phyloP scores from a whole-genome alignment of 2,888 invertebrate genomes.

The Emesis furor region DNA sequence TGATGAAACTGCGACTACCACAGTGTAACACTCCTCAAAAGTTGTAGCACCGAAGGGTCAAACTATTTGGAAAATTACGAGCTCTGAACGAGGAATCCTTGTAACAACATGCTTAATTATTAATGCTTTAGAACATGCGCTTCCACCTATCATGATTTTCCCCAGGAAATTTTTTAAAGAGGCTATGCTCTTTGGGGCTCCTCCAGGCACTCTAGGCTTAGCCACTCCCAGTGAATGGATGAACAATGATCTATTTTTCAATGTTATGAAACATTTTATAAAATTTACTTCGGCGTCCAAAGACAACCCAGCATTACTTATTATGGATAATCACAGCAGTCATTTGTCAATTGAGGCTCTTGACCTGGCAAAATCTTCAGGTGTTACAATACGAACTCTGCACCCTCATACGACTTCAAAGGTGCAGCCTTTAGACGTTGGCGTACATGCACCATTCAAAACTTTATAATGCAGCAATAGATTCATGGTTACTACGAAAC shows the following conservation, averaged over 20 bases:
- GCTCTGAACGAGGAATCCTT: constrained; percentile 3
- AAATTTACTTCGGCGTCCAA: constrained; percentile 31
- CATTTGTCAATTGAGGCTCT: constrained; percentile 75
- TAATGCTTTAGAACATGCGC: constrained; percentile 66
- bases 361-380: constrained; percentile 54
- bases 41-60: constrained; percentile 21
- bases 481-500: constrained; percentile 57
- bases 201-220: constrained; percentile 79
- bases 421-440: constrained; percentile 69
- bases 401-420: constrained; percentile 29
- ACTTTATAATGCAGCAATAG: constrained; percentile 51
- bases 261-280: constrained; percentile 54
- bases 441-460: constrained; percentile 62
- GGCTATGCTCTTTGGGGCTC: constrained; percentile 78
- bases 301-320: constrained; percentile 29
- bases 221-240: constrained; percentile 81
- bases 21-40: constrained; percentile 11
- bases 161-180: constrained; percentile 77
- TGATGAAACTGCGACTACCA: too few relatives aligned
- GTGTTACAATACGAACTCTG: constrained; percentile 46
- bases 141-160: constrained; percentile 80
- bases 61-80: constrained; percentile 16
- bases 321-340: constrained; percentile 72
- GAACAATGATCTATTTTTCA: constrained; percentile 26
- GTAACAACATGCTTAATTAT: constrained; percentile 74